Conservation (phyloP, 2,113 vertebrate genomes). For the Illadopsis cleaveri region DNA sequence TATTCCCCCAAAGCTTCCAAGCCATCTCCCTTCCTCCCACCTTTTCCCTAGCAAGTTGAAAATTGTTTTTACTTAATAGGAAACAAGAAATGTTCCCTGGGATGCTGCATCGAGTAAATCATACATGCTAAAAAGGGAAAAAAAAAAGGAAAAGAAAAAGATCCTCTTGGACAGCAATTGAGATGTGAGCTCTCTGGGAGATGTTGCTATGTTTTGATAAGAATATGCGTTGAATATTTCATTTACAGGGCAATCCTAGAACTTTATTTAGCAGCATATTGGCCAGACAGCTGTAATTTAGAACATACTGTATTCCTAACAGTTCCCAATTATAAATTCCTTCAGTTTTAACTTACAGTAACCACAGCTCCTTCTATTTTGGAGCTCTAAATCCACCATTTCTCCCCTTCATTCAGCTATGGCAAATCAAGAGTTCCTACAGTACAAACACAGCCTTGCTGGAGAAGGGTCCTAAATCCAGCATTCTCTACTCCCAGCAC, state of each 20-base stretch:
- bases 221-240: not conserved
- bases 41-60: not conserved
- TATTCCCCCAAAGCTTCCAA: not conserved
- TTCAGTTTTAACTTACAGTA: constrained; percentile 37
- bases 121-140: not conserved
- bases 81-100: not conserved
- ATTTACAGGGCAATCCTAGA: constrained; percentile 41
- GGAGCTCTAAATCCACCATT: not conserved
- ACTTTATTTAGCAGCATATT: constrained; percentile 59
- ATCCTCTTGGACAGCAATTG: not conserved
- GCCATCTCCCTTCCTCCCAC: not conserved
- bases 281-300: constrained; percentile 61
- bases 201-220: constrained; percentile 12
- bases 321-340: constrained; percentile 49
- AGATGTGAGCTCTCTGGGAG: not conserved
- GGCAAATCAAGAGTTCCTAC: not conserved
- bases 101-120: not conserved
- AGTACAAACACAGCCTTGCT: not conserved
- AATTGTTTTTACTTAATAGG: not conserved
- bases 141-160: not conserved
- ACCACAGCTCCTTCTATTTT: constrained; percentile 25
- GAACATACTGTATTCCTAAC: constrained; percentile 50
- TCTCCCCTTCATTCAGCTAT: constrained; percentile 11
- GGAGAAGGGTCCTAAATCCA: not conserved
- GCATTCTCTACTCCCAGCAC: not conserved